Percentiles rank a stretch among this genome's conserved stretches.
Evolutionary conservation across 2,797 vertebrate genomes (phyloP).

Genomic region (Ficedula albicollis): DNA sequence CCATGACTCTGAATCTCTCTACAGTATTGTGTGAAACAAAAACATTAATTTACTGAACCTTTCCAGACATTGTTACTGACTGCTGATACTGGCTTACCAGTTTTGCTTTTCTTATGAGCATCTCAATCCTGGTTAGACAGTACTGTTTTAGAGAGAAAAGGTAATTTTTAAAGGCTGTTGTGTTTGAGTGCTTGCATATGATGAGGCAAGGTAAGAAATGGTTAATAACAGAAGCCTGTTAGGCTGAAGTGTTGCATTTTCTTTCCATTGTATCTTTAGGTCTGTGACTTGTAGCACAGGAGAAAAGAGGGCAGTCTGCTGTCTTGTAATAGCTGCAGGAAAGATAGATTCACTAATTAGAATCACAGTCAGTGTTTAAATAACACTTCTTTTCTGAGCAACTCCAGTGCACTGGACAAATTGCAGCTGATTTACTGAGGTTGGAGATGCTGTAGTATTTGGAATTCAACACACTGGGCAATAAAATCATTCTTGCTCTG

Average conservation of each 20-base stretch:
- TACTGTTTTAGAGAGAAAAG: background rate
- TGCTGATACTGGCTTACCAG: background rate
- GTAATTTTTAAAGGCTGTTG: background rate
- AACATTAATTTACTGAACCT: background rate
- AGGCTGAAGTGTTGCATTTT: background rate
- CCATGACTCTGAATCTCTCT: background rate
- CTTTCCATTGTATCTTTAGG: background rate
- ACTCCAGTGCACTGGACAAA: background rate
- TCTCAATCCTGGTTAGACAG: background rate
- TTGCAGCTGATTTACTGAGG: background rate
- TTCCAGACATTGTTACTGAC: background rate
- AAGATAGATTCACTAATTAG: background rate
- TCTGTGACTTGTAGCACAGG: background rate
- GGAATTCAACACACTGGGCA: background rate
- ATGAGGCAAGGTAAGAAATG: background rate
- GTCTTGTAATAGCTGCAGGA: background rate
- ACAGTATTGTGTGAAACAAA: background rate
- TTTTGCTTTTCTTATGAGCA: background rate
- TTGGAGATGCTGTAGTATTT: background rate
- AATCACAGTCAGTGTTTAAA: background rate
- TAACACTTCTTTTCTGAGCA: background rate
- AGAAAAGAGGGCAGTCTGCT: background rate
- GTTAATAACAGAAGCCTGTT: background rate
- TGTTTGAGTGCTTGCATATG: background rate
- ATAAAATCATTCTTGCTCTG: background rate